phyloP scores from a whole-genome alignment of 2,113 vertebrate species.

The Motacilla tschutschensis region DNA sequence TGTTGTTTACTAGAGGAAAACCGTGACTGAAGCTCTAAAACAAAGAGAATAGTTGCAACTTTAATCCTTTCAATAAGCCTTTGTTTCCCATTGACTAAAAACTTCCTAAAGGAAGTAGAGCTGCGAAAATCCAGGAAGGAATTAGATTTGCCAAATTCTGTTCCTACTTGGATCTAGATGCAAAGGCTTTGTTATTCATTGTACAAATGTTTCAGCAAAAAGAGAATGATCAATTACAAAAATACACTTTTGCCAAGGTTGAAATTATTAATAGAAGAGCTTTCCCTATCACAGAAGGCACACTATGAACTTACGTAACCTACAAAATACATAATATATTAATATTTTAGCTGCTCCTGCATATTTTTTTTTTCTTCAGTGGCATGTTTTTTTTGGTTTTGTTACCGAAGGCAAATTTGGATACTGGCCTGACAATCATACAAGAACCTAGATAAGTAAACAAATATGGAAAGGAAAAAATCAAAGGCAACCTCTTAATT shows the following conservation, averaged over 20 bases:
- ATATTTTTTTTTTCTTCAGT: background rate
- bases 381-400: background rate
- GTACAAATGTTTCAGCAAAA: conserved; percentile 21
- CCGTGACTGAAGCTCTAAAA: conserved; percentile 71
- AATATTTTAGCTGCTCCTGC: background rate
- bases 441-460: background rate
- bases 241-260: conserved; percentile 2
- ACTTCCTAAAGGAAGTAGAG: conserved; percentile 86
- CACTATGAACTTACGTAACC: background rate
- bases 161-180: conserved; percentile 51
- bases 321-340: background rate
- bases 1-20: conserved; percentile 78
- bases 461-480: conserved; percentile 14
- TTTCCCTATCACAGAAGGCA: background rate
- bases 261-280: conserved; percentile 38
- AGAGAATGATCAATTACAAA: conserved; percentile 14
- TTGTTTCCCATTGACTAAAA: conserved; percentile 88
- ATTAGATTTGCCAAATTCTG: conserved; percentile 72
- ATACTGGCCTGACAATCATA: background rate
- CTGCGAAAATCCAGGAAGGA: conserved; percentile 78
- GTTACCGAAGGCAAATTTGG: background rate
- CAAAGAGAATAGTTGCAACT: conserved; percentile 74
- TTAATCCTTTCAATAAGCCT: conserved; percentile 84
- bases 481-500: conserved; percentile 18
- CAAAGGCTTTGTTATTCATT: conserved; percentile 50